Evolutionary conservation across 2,113 vertebrate genomes (phyloP), one percentile per base, ranked within the genome.

Genomic region (Gobiocypris rarus): DNA sequence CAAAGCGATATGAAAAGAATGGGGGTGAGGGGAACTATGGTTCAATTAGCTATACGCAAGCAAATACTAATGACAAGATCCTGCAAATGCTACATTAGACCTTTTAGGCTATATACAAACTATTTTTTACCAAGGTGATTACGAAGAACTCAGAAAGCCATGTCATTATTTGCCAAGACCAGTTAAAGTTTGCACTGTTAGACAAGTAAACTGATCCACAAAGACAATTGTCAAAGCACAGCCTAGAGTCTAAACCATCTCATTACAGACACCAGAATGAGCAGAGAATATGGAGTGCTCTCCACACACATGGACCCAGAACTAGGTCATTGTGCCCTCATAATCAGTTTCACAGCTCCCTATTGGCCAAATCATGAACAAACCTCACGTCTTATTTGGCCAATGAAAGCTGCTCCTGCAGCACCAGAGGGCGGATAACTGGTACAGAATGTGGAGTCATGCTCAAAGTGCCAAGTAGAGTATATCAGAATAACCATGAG

Each of bases 261-360:
- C n/a, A 76, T 31, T 19, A 19, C 71, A 38, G 13, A 75, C 4
- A 61, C 14, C 13, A 84, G 58, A 87, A 81, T 13, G 31, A 73
- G 65, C 52, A 11, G 22, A 75, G 45, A 26, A 63, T 52, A 41
- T 75, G 65, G 34, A 79, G n/a, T 70, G 74, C 9, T 70, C 34
- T 81, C 13, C 34, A 84, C 70, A 86, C 84, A 85, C 81, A 61
- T 75, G 83, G 50, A 79, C 59, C 9, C 54, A 87, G 71, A 90
- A 88, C 43, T 88, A 80, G 87, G 86, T 87, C 88, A 87, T 70
- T 88, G 79, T 75, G 85, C 67, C 70, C 73, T 76, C 86, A 84
- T 88, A 88, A 88, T 83, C 84, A 84, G 70, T 76, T 81, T 75
- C 9, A 50, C 19, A 61, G 43, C 56, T 80, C 71, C 69, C 71